phyloP scores from a whole-genome alignment of 2,888 invertebrate species.

The Parnassius orleans region DNA sequence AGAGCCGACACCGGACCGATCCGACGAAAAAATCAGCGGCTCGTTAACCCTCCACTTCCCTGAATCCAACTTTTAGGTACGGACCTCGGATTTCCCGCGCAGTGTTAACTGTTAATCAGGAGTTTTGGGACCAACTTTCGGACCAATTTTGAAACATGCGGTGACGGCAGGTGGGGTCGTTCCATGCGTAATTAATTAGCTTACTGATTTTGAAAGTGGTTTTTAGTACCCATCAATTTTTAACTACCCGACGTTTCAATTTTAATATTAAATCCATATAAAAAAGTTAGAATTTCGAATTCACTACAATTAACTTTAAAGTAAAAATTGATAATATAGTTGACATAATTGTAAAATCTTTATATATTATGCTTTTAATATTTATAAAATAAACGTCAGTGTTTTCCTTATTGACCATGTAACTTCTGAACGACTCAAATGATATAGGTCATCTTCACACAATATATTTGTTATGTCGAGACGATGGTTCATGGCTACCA shows the following conservation, averaged over 20 bases:
- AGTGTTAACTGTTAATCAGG: constrained; percentile 22
- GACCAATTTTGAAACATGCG: background rate
- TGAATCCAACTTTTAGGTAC: constrained; percentile 24
- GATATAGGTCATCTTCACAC: no score
- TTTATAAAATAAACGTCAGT: no score
- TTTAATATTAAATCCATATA: background rate
- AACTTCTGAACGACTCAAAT: no score
- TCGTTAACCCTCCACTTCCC: constrained; percentile 33
- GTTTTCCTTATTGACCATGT: no score
- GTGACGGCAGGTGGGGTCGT: background rate
- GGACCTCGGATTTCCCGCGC: constrained; percentile 4
- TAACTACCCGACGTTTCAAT: background rate
- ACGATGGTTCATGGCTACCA: no score
- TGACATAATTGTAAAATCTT: no score
- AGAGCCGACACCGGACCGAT: constrained; percentile 10
- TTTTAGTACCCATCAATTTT: background rate
- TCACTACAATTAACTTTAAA: no score
- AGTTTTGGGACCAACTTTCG: constrained; percentile 13
- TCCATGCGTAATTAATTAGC: constrained; percentile 20
- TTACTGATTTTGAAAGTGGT: constrained; percentile 9
- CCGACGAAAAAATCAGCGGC: constrained; percentile 34
- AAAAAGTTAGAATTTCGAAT: background rate
- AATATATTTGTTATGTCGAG: no score
- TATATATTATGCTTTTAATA: no score
- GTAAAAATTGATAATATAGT: no score